phyloP scores from a whole-genome alignment of 2,888 invertebrate genomes.

The Hetaerina titia region DNA sequence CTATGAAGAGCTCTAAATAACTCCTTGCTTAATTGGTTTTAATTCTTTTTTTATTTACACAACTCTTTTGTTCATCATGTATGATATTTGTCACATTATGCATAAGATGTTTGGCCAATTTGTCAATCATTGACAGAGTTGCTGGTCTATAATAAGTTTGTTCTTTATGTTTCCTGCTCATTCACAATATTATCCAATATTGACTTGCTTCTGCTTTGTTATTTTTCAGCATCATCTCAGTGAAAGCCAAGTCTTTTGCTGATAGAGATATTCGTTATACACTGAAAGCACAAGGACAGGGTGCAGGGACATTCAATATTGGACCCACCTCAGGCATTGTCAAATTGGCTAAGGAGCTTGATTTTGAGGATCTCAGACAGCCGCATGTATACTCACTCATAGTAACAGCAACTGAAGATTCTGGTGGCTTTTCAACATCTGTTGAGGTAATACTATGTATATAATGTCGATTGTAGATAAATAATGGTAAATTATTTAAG shows the following conservation, averaged over 20 bases:
- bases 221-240: constrained; percentile 92
- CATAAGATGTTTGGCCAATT: background rate
- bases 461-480: background rate
- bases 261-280: constrained; percentile 98
- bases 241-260: constrained; percentile 98
- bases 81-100: no score
- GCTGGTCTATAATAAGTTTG: background rate
- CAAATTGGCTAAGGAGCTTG: constrained; percentile 95
- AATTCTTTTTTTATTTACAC: no score
- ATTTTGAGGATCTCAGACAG: constrained; percentile 97
- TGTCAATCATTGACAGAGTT: background rate
- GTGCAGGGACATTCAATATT: constrained; percentile 96
- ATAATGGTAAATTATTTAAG: no score
- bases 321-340: constrained; percentile 96
- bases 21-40: no score
- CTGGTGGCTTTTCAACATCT: constrained; percentile 97
- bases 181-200: background rate
- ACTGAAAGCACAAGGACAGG: constrained; percentile 94
- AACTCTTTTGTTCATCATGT: no score
- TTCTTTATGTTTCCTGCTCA: background rate
- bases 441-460: constrained; percentile 85
- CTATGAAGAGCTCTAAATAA: no score
- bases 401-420: constrained; percentile 97
- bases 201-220: constrained; percentile 70
- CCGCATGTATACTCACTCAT: constrained; percentile 95